A percentile compares a stretch with the other conserved stretches of the same genome.
These are phyloP conservation scores for Halcyon smyrnensis DNA, from an alignment of 2,797 vertebrate genomes.

Conservation along the genomic window DNA sequence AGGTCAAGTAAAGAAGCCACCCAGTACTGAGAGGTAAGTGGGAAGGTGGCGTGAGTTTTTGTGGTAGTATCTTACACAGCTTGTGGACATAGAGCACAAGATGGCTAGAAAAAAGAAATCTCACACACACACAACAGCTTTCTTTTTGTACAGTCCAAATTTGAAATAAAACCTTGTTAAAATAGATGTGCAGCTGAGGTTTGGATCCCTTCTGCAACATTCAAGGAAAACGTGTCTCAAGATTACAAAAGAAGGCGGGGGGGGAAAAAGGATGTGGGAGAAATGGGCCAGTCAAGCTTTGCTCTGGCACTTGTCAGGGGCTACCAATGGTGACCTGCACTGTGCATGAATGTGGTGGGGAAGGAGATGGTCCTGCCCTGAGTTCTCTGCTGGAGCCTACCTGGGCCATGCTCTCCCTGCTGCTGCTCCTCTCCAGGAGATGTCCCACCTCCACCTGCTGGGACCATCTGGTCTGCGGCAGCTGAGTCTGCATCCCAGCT, in stretches of 20 bases:
- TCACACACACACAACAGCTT: too few species aligned
- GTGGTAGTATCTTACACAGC: neutral
- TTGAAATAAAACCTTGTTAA: neutral
- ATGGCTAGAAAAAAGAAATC: neutral
- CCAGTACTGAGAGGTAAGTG: neutral
- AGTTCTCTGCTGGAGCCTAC: neutral
- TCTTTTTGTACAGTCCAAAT: neutral
- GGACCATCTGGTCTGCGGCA: neutral
- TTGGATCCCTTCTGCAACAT: neutral
- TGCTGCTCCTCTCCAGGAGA: neutral
- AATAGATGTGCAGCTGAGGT: neutral
- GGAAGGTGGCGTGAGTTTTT: neutral
- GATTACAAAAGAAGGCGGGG: neutral
- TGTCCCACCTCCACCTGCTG: neutral
- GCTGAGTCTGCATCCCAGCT: neutral
- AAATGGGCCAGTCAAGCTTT: neutral
- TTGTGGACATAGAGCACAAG: neutral
- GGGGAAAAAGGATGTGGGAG: neutral
- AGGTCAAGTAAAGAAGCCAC: neutral
- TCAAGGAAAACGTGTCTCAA: neutral
- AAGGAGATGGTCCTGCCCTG: neutral
- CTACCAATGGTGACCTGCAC: accelerated
- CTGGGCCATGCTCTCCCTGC: accelerated
- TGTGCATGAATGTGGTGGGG: neutral
- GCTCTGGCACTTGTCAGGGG: neutral